These are phyloP conservation scores for Ancistrus triradiatus DNA, from an alignment of 2,113 vertebrate species.

Conservation along the genomic window DNA sequence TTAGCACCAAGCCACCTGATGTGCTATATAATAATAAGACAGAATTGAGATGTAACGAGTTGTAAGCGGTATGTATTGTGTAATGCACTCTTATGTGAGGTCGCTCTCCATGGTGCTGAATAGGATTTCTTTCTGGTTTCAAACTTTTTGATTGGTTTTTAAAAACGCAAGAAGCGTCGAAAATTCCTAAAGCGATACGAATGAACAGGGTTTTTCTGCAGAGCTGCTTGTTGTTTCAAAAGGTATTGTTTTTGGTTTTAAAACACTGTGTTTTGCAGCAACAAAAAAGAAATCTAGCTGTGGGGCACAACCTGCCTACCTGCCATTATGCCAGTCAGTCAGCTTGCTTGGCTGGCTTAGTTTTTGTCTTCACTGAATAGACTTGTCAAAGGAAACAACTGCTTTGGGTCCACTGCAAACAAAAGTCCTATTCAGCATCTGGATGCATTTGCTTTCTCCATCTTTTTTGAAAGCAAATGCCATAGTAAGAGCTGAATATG, in stretches of 20 bases:
- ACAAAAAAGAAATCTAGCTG: slow-evolving; percentile 17
- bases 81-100: no score
- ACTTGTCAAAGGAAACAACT: slow-evolving; percentile 67
- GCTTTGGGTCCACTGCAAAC: slow-evolving; percentile 62
- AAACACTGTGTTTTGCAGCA: slow-evolving; percentile 15
- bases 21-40: no score
- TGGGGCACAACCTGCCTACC: slow-evolving; percentile 50
- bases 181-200: no score
- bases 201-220: no score
- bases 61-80: no score
- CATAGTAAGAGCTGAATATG: not conserved
- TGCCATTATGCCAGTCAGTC: slow-evolving; percentile 61
- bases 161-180: no score
- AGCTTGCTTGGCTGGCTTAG: slow-evolving; percentile 50
- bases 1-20: no score
- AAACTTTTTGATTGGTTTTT: no score
- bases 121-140: no score
- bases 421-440: slow-evolving; percentile 51
- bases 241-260: slow-evolving; percentile 8
- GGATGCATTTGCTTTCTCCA: not conserved
- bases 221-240: slow-evolving; percentile 9
- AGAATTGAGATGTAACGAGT: no score
- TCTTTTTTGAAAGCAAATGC: slow-evolving; percentile 8
- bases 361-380: slow-evolving; percentile 61
- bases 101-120: no score